Evolutionary conservation across 2,797 vertebrate species (phyloP), one percentile per base, ranked within the genome.

Genomic region (Todus mexicanus): DNA sequence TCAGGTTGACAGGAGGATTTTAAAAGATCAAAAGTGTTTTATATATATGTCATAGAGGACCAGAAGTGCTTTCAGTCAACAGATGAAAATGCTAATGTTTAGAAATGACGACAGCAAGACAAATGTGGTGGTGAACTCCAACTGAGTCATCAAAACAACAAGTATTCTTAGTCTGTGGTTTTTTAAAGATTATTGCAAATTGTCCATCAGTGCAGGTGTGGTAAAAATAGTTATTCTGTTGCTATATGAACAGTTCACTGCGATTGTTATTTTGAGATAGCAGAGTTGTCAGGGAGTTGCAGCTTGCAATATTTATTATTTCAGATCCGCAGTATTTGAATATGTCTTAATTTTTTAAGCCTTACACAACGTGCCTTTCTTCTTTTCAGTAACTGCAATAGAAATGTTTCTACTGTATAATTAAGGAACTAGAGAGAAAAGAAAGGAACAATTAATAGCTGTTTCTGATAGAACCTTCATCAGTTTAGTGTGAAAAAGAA

Each of bases 401-500:
- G 70, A 83, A 84, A 79, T 54, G 40, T 87, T 95, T 90, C 85
- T 87, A 65, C 75, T 56, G 33, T 94, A 94, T 95, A 97, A 97
- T 96, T 94, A 96, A 94, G 96, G 45, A 90, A 76, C 53, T 88
- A 45, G n/a, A 91, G 68, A 92, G 87, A 96, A 93, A 96, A 93
- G 95, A 93, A 97, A 97, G 87, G 90, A 97, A 96, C 95, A 96
- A 97, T 97, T 97, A 97, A 95, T 92, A 95, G 86, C 74, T 95
- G 56, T 83, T 97, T 95, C 91, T 97, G 94, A 96, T 93, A 95
- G 90, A 90, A 96, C 94, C 84, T 96, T 97, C 96, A 95, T 97
- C 96, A 93, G 94, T 96, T 96, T 94, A 93, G 89, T 92, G 96
- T 95, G 93, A 97, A 96, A 97, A 97, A 97, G 97, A 97, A 97